Conservation (phyloP, 2,113 vertebrate species). For the Etheostoma spectabile region DNA sequence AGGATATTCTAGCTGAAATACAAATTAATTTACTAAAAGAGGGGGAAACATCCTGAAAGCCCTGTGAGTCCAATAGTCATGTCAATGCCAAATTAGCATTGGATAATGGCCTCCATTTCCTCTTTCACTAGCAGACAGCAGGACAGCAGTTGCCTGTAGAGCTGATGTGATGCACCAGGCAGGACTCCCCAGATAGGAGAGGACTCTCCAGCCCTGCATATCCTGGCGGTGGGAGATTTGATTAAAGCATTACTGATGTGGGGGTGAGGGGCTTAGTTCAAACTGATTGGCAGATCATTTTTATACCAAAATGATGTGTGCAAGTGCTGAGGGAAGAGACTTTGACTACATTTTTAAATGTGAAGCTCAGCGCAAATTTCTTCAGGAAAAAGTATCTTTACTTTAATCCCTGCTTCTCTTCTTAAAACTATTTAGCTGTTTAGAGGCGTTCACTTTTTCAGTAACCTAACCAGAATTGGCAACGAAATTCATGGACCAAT, state of each 20-base stretch:
- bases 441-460: too few species aligned
- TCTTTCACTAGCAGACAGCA: conserved; percentile 46
- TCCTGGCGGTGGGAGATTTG: conserved; percentile 51
- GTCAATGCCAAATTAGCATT: conserved; percentile 69
- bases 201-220: conserved; percentile 44
- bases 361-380: too few species aligned
- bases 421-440: too few species aligned
- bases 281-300: background rate
- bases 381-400: too few species aligned
- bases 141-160: conserved; percentile 57
- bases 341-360: background rate
- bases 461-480: too few species aligned
- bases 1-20: conserved; percentile 41
- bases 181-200: conserved; percentile 18
- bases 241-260: conserved; percentile 37
- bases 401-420: too few species aligned
- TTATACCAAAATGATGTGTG: background rate
- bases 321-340: background rate
- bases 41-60: background rate
- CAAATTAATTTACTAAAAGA: conserved; percentile 49
- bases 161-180: conserved; percentile 49
- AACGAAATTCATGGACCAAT: too few species aligned
- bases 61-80: conserved; percentile 47
- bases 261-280: background rate
- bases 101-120: conserved; percentile 70